Base-by-base conservation (phyloP, 2,797 vertebrate species). In the Ambastaia sidthimunki region DNA sequence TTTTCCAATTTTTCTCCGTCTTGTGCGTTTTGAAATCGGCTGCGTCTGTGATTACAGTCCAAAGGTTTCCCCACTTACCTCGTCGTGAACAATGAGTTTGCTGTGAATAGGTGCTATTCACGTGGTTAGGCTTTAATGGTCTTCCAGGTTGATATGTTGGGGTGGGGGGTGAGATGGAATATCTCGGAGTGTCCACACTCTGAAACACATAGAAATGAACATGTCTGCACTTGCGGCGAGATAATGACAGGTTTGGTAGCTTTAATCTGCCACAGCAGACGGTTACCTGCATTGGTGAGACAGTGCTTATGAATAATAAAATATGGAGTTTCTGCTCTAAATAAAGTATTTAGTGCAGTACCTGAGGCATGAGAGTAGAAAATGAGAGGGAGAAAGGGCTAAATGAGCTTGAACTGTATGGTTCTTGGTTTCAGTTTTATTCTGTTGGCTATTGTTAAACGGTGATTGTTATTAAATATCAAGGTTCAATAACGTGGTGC, bases 41-140 rank as follows among this genome's bases (percentile, higher is more conserved):
- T 71, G 73, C 78, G 7, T 78, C 82, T 85, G 90, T 93, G 92
- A 93, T 94, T 93, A 90, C 88, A 92, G 91, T 92, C 89, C 90
- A 89, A 92, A 92, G 91, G 90, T 89, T 92, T 90, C 89, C 80
- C 89, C 89, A 90, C 92, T 93, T 93, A 94, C 94, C 91, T 94
- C 91, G 88, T 87, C 69, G 75, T 79, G 91, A 94, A 94, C 94
- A 94, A 94, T 93, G 89, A 89, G 76, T 83, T 86, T 82, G 86
- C 85, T n/a, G 83, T 93, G 93, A 94, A 93, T 91, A 92, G 91
- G 85, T 89, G 88, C 86, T 73, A 85, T 88, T 93, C 93, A 92
- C 90, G 89, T 90, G 92, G 88, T 91, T 90, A 90, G 80, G 91
- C 90, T 93, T 91, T 93, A 92, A 94, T 93, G 91, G 91, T 91